A percentile compares a stretch with the other conserved stretches of the same genome.
These are phyloP conservation scores for Pachyramphus minor DNA, from an alignment of 2,113 vertebrate species.

Conservation along the genomic window DNA sequence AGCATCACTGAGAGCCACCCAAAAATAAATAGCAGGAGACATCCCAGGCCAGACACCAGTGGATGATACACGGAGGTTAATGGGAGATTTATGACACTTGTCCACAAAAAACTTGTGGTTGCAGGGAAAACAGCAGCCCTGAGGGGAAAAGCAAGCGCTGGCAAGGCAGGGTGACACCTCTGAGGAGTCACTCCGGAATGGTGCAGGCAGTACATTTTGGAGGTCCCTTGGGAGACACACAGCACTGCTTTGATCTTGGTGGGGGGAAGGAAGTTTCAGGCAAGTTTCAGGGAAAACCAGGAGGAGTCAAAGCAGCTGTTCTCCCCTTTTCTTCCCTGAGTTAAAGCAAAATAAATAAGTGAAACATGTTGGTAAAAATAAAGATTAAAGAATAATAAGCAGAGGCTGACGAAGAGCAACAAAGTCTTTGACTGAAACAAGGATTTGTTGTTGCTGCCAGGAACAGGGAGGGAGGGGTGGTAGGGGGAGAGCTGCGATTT, in stretches of 20 bases:
- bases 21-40: not conserved
- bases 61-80: not conserved
- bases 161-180: not conserved
- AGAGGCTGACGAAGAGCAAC: not conserved
- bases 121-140: not conserved
- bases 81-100: not conserved
- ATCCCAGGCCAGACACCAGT: not conserved
- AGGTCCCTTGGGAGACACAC: not conserved
- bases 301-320: not conserved
- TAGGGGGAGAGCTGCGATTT: not conserved
- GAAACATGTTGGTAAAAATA: not conserved
- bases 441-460: not conserved
- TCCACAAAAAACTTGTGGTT: not conserved
- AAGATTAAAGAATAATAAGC: conserved; percentile 9
- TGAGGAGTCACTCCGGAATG: fast-evolving
- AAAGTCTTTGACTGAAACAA: not conserved
- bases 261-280: not conserved
- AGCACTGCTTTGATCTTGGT: not conserved
- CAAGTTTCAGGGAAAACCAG: not conserved
- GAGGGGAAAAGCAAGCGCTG: not conserved
- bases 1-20: not conserved
- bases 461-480: not conserved
- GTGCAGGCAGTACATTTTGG: not conserved
- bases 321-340: not conserved
- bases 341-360: not conserved